Base-by-base conservation (phyloP, 2,113 vertebrate species). In the Hemicordylus capensis region DNA sequence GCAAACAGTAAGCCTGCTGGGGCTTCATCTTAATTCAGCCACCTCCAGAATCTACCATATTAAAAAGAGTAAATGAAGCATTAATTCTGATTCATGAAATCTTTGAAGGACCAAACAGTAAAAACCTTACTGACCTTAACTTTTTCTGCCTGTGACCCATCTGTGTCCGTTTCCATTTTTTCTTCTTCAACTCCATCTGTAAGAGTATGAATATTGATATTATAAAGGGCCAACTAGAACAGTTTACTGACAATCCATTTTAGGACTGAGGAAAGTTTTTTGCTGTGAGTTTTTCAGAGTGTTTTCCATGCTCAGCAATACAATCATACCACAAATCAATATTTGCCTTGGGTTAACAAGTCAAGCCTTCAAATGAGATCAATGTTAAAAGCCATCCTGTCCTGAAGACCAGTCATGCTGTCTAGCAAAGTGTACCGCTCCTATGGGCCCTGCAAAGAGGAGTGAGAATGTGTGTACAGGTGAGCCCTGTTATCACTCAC, bases 121-220 rank as follows among this genome's bases (percentile, higher is more conserved):
- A 24, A 4, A 59, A 26, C 7, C 76, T 37, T n/a, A 31, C 17
- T 63, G 28, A 26, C 81, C 82, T 84, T 95, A 84, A 99, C 98
- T 97, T 99, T 99, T 87, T 99, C 98, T 4, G 96, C 86, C 89
- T 97, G 97, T 72, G 97, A 97, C 78, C 97, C 97, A 83, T 99
- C 98, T 3, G 97, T 42, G 82, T 99, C 98, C 0, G 97, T 95
- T 85, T 99, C 98, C 96, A 98, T 97, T 93, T 99, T 99, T 88
- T 99, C 98, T 1, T 98, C 93, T 91, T 99, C 98, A 74, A 96
- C 48, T 14, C 95, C 92, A 94, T 98, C 87, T 97, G 75, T 2
- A 81, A 95, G 22, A 76, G 17, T 19, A 80, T n/a, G 69, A 90
- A 67, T 1, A 39, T 7, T n/a, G 51, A 51, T 6, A 17, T 6